Conservation (phyloP, 2,797 vertebrate species). For the Sorex maritimensis region DNA sequence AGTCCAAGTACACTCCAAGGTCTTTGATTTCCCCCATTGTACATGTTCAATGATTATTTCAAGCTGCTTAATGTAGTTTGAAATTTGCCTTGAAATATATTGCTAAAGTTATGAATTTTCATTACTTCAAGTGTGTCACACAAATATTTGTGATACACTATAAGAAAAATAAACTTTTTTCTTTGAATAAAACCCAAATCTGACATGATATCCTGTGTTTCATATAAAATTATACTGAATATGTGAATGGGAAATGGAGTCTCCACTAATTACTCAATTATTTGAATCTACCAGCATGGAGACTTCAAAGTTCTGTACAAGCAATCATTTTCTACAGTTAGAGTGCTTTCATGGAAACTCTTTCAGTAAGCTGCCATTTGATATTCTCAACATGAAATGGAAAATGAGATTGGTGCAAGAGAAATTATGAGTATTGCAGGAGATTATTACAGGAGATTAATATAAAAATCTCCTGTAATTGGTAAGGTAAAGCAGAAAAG, state of each 20-base stretch:
- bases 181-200: slow-evolving; percentile 40
- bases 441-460: background rate
- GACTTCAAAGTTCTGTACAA: background rate
- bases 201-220: background rate
- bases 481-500: slow-evolving; percentile 62
- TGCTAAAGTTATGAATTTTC: slow-evolving; percentile 12
- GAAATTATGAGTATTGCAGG: background rate
- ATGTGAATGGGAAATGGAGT: slow-evolving; percentile 16
- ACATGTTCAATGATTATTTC: background rate
- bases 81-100: slow-evolving; percentile 40
- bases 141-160: background rate
- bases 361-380: slow-evolving; percentile 31
- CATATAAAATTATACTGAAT: background rate
- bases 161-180: background rate
- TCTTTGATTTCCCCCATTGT: background rate
- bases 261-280: background rate
- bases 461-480: slow-evolving; percentile 33
- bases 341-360: slow-evolving; percentile 31
- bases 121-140: slow-evolving; percentile 7
- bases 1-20: background rate
- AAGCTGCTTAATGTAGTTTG: background rate
- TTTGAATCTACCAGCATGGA: slow-evolving; percentile 5
- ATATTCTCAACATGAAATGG: slow-evolving; percentile 50
- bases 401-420: slow-evolving; percentile 30
- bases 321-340: background rate